A percentile compares a stretch with the other conserved stretches of the same genome.
Evolutionary conservation across 2,888 invertebrate species (phyloP).

Genomic region (Sphecodes monilicornis): DNA sequence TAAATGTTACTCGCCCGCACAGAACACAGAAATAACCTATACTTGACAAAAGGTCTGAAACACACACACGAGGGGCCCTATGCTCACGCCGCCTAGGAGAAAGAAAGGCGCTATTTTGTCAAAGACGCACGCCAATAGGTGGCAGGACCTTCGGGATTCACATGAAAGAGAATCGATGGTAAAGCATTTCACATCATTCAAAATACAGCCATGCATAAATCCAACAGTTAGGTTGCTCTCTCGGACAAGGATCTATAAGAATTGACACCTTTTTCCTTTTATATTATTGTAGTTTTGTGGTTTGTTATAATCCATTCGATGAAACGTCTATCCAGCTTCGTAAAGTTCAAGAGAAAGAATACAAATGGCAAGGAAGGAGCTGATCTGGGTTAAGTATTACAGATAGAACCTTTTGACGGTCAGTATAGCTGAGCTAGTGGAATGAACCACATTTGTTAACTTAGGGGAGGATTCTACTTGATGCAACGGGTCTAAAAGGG

Average conservation of each 20-base stretch:
- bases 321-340: neutral
- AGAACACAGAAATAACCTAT: too few species aligned
- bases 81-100: too few species aligned
- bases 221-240: neutral
- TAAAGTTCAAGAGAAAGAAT: slow-evolving; percentile 5
- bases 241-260: neutral
- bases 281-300: neutral
- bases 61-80: too few species aligned
- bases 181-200: too few species aligned
- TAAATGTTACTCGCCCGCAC: too few species aligned
- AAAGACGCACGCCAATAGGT: too few species aligned
- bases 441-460: neutral
- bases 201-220: too few species aligned
- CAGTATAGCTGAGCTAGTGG: neutral
- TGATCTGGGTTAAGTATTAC: neutral
- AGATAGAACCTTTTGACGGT: slow-evolving; percentile 5
- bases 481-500: neutral
- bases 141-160: too few species aligned
- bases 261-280: neutral
- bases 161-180: too few species aligned
- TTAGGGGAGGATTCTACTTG: slow-evolving; percentile 1
- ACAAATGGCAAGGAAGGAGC: neutral
- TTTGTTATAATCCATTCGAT: neutral
- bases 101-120: too few species aligned
- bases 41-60: too few species aligned